Evolutionary conservation across 2,113 vertebrate species (phyloP).

Genomic region (Tapirus terrestris): DNA sequence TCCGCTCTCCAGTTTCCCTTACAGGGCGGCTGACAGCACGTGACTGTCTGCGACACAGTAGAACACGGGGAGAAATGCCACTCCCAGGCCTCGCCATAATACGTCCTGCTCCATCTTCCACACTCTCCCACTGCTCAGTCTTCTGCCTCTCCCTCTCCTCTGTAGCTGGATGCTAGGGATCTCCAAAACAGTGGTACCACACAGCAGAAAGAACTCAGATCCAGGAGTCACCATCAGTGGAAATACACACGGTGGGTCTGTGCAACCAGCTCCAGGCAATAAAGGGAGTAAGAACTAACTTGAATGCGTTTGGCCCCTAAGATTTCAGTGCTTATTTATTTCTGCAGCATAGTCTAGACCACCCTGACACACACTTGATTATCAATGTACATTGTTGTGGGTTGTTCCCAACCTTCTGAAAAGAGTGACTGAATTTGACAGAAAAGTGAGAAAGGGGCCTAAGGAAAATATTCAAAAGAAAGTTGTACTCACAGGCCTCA

Average conservation of each 20-base stretch:
- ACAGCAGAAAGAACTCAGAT: neutral
- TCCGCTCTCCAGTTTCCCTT: neutral
- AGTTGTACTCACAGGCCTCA: neutral
- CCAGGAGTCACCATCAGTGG: accelerated
- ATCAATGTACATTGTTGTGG: neutral
- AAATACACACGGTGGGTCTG: neutral
- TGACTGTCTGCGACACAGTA: neutral
- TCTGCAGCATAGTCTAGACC: neutral
- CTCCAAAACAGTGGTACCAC: neutral
- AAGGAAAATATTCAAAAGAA: neutral
- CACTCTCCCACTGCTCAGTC: neutral
- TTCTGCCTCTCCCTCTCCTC: neutral
- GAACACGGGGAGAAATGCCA: neutral
- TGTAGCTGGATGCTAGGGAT: accelerated
- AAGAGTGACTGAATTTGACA: neutral
- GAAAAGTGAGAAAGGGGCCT: neutral
- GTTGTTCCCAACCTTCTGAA: neutral
- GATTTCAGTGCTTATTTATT: neutral
- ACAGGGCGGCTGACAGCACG: neutral
- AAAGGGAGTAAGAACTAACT: neutral
- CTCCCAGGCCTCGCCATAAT: too few species aligned
- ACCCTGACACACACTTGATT: neutral
- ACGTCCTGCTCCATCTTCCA: neutral
- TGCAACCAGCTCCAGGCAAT: neutral
- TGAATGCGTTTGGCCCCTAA: neutral